Conservation (phyloP, 2,888 invertebrate genomes). For the Spilarctia lutea region DNA sequence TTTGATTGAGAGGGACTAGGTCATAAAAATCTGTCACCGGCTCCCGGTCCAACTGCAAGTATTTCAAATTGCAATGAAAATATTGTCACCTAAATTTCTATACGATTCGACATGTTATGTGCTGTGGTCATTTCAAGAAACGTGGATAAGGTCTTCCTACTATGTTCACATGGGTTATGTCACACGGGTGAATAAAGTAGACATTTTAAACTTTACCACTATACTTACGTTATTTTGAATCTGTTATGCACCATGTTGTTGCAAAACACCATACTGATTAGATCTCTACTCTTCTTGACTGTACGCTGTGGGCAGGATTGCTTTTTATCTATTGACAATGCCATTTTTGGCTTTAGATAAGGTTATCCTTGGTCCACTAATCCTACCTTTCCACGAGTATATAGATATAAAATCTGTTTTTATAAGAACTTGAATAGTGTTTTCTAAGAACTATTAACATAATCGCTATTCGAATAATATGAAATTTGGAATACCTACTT, state of each 20-base stretch:
- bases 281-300: background rate
- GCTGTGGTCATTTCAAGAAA: background rate
- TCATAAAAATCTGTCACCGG: too few species aligned
- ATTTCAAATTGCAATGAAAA: background rate
- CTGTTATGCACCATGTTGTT: background rate
- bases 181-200: background rate
- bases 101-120: background rate
- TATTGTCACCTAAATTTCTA: background rate
- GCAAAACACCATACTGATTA: background rate
- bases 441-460: background rate
- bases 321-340: background rate
- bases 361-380: background rate
- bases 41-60: background rate
- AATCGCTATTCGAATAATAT: background rate
- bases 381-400: background rate
- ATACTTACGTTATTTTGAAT: background rate
- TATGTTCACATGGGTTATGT: background rate
- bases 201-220: background rate
- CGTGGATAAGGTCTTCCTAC: background rate
- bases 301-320: background rate
- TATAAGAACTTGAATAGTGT: background rate
- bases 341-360: conserved; percentile 1
- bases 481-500: background rate
- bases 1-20: too few species aligned
- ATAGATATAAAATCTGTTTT: background rate